phyloP scores from a whole-genome alignment of 1,140 invertebrate genomes.

The Drosophila neocordata region DNA sequence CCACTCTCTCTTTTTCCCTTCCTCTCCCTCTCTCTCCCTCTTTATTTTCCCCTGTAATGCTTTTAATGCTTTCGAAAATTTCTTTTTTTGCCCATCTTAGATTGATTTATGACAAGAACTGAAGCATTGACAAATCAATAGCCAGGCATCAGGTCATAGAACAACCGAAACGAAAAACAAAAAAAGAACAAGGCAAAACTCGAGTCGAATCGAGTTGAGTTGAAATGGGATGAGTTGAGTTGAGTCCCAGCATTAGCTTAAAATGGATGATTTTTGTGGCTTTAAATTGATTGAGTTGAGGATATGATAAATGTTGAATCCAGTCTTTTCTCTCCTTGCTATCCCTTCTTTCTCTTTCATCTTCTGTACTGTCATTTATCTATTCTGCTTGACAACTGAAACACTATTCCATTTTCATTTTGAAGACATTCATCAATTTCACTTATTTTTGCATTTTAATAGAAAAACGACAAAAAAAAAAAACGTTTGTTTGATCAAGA shows the following conservation, averaged over 20 bases:
- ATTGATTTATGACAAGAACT: conserved; percentile 70
- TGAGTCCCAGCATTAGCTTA: conserved; percentile 23
- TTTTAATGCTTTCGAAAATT: conserved; percentile 74
- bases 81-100: conserved; percentile 22
- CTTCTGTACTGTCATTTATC: conserved; percentile 35
- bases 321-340: not conserved
- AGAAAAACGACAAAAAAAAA: conserved; percentile 37
- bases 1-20: not conserved
- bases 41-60: conserved; percentile 47
- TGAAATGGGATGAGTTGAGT: too few relatives aligned
- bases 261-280: conserved; percentile 32
- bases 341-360: not conserved
- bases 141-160: conserved; percentile 53
- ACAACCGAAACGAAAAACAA: conserved; percentile 1
- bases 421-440: conserved; percentile 68
- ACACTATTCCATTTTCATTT: conserved; percentile 40
- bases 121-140: conserved; percentile 66
- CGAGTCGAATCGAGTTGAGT: conserved; percentile 5
- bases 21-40: not conserved
- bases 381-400: conserved; percentile 54
- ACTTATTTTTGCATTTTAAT: conserved; percentile 65
- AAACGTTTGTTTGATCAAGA: too few relatives aligned
- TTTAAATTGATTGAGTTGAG: conserved; percentile 69
- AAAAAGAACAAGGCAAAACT: too few relatives aligned
- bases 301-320: conserved; percentile 40